Percentiles rank a stretch among this genome's conserved stretches.
Conservation (phyloP, 1,140 invertebrate species). For the Neomicropteryx cornuta region DNA sequence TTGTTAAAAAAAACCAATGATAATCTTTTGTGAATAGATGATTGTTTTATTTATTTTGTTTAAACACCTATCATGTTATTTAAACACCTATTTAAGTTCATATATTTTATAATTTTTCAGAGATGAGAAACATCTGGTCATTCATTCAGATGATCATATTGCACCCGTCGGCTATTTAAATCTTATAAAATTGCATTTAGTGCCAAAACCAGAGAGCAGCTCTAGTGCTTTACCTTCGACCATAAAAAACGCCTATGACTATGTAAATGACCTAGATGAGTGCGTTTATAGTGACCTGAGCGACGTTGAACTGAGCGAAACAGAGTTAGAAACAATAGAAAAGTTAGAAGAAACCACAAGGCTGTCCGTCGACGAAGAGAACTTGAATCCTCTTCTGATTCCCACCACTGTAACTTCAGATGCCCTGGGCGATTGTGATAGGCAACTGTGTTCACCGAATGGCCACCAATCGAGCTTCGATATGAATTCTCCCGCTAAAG, state of each 20-base stretch:
- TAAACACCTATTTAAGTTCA: too few relatives aligned
- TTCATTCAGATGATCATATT: constrained; percentile 83
- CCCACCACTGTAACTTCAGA: too few relatives aligned
- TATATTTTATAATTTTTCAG: too few relatives aligned
- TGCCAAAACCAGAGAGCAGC: constrained; percentile 49
- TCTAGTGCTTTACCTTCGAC: constrained; percentile 29
- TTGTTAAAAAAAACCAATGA: too few relatives aligned
- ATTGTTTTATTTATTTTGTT: too few relatives aligned
- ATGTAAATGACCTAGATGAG: constrained; percentile 45
- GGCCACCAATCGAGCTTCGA: too few relatives aligned
- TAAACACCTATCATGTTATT: too few relatives aligned
- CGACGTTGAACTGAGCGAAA: constrained; percentile 46
- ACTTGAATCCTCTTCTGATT: constrained; percentile 29
- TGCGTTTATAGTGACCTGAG: constrained; percentile 49
- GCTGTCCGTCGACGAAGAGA: constrained; percentile 27
- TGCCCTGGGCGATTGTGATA: too few relatives aligned
- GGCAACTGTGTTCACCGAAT: too few relatives aligned
- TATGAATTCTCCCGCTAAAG: too few relatives aligned
- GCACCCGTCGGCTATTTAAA: constrained; percentile 89
- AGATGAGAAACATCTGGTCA: constrained; percentile 77
- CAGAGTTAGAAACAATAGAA: constrained; percentile 45
- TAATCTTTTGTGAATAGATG: too few relatives aligned
- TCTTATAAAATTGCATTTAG: constrained; percentile 68
- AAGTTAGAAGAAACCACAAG: constrained; percentile 36
- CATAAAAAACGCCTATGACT: constrained; percentile 44